Base-by-base conservation (phyloP, 2,888 invertebrate genomes). In the Aplocera efformata region DNA sequence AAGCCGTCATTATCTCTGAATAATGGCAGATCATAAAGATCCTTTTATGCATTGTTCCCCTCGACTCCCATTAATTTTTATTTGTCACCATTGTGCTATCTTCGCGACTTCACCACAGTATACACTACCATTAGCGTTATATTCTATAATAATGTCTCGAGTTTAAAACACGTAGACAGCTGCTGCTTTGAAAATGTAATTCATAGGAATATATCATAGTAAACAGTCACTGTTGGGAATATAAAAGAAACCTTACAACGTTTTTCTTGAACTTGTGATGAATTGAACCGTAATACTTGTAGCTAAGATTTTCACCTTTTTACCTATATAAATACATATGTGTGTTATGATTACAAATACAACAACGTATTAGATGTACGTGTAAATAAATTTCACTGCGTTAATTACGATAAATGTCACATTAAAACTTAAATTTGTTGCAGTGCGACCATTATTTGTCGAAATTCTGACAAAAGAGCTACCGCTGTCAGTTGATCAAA, bases 401-500 rank as follows among this genome's bases (percentile, higher is more conserved):
- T n/a, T n/a, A n/a, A n/a, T n/a, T n/a, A n/a, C n/a, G n/a, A 17
- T 3, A 17, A 17, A 17, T 17, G 5, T 2, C 13, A 5, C 5
- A 5, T 17, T 3, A 17, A 17, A 17, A 17, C 13, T 3, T 17
- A 3, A 5, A 7, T 67, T 60, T 60, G 54, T 89, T 88, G 11
- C 90, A 97, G 96, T 97, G 72, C 92, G 94, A 39, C 96, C 97
- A 7, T 74, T 96, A 32, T 86, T 91, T 44, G 96, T 96, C 51
- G 93, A 93, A 70, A 94, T 96, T 56, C 75, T 94, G 48, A 92
- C 92, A 58, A 92, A 93, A 69, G 94, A 94, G 67, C 94, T 95
- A 61, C 95, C 96, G 0, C 88, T 97, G 47, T 95, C 96, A 24
- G 95, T 96, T 0, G 95, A 94, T 50, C 90, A 94, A 63, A 92